A percentile compares a stretch with the other conserved stretches of the same genome.
Evolutionary conservation across 2,797 vertebrate genomes (phyloP).

Genomic region (Sebastes iracundus): DNA sequence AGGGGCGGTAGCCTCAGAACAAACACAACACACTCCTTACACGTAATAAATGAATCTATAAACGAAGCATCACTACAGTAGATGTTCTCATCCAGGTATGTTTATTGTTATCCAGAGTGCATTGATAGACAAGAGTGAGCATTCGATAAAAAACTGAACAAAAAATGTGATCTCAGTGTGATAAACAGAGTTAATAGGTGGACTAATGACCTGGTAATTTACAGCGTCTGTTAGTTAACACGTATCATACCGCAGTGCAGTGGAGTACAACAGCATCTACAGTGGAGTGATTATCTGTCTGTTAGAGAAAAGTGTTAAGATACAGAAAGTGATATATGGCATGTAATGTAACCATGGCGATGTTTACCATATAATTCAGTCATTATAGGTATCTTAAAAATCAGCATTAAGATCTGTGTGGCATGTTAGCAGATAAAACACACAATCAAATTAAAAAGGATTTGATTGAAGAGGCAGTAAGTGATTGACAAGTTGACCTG

Average conservation of each 20-base stretch:
- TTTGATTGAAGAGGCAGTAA: constrained; percentile 30
- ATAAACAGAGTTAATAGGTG: constrained; percentile 11
- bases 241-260: constrained; percentile 5
- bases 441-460: neutral
- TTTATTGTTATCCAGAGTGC: constrained; percentile 73
- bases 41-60: neutral
- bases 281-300: constrained; percentile 34
- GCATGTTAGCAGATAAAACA: constrained; percentile 19
- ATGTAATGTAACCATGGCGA: constrained; percentile 4
- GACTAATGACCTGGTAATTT: constrained; percentile 13
- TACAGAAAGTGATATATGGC: constrained; percentile 7
- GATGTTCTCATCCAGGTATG: constrained; percentile 54
- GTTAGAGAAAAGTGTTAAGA: constrained; percentile 11
- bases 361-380: constrained; percentile 18
- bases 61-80: neutral
- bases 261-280: constrained; percentile 13
- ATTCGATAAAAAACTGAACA: constrained; percentile 22
- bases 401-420: neutral
- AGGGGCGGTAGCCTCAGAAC: constrained; percentile 46
- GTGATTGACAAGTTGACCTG: constrained; percentile 35
- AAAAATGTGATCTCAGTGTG: neutral
- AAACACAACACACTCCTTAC: constrained; percentile 17
- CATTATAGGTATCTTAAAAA: constrained; percentile 33
- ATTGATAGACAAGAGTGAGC: constrained; percentile 41
- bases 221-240: constrained; percentile 1